A percentile compares a stretch with the other conserved stretches of the same genome.
Conservation (phyloP, 1,140 invertebrate species). For the Leptinotarsa texana region DNA sequence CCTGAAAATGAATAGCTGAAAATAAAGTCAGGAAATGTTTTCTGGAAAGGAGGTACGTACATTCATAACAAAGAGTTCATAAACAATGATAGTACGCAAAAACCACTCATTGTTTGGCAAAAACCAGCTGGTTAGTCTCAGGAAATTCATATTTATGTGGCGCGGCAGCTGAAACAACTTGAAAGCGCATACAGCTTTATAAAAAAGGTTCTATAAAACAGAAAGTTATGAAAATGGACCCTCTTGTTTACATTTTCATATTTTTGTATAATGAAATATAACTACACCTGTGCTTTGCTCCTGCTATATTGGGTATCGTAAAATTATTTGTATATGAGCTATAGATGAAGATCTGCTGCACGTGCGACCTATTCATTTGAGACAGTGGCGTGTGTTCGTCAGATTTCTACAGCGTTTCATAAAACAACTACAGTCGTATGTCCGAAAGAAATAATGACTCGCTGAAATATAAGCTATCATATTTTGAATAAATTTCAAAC, state of each 20-base stretch:
- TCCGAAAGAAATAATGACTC: too few relatives aligned
- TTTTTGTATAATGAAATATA: conserved; percentile 7
- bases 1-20: too few relatives aligned
- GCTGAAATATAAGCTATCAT: too few relatives aligned
- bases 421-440: too few relatives aligned
- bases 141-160: background rate
- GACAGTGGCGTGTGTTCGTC: background rate
- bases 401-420: too few relatives aligned
- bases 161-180: conserved; percentile 14
- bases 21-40: too few relatives aligned
- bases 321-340: conserved; percentile 14
- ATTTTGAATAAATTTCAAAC: too few relatives aligned
- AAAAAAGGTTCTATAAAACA: conserved; percentile 3
- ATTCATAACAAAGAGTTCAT: background rate
- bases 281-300: conserved; percentile 5
- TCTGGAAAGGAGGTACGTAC: background rate
- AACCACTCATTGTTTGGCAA: background rate
- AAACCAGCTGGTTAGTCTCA: conserved; percentile 1
- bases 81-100: background rate
- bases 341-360: conserved; percentile 3
- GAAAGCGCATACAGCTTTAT: background rate
- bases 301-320: conserved; percentile 19
- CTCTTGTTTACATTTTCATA: conserved; percentile 13
- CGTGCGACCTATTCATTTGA: background rate
- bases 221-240: background rate